Conservation (phyloP, 2,113 vertebrate species). For the Dryoscopus gambensis region DNA sequence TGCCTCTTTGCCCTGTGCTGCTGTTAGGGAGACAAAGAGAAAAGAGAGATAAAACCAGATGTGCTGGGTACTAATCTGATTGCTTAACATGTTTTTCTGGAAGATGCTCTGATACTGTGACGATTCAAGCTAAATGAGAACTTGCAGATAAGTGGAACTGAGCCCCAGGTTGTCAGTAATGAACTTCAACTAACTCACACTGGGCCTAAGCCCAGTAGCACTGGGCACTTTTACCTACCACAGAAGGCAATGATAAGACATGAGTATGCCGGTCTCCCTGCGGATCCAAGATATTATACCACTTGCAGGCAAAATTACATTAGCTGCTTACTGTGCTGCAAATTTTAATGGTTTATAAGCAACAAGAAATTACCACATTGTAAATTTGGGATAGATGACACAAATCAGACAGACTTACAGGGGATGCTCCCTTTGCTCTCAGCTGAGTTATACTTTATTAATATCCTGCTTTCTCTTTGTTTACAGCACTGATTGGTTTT, state of each 20-base stretch:
- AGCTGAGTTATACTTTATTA: background rate
- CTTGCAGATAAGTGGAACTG: constrained; percentile 42
- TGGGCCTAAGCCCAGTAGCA: constrained; percentile 8
- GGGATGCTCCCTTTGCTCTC: background rate
- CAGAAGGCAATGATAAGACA: constrained; percentile 43
- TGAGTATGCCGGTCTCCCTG: background rate
- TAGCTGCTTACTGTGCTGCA: constrained; percentile 41
- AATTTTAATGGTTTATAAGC: constrained; percentile 49
- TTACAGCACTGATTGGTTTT: background rate
- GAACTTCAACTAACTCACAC: constrained; percentile 50
- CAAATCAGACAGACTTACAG: background rate
- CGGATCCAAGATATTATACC: constrained; percentile 23
- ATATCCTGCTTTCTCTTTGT: background rate
- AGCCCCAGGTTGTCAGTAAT: constrained; percentile 53
- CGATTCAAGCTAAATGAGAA: constrained; percentile 39
- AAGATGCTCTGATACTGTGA: constrained; percentile 13
- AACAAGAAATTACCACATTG: background rate
- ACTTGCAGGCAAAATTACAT: constrained; percentile 54
- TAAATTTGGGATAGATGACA: constrained; percentile 20
- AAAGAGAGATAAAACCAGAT: constrained; percentile 25
- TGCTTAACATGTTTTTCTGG: background rate
- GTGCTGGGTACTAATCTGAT: constrained; percentile 32
- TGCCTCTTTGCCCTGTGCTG: background rate
- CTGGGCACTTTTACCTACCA: constrained; percentile 26
- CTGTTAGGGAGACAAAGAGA: background rate